These are phyloP conservation scores for Anagrus nilaparvatae DNA, from an alignment of 1,140 invertebrate species.

Conservation along the genomic window DNA sequence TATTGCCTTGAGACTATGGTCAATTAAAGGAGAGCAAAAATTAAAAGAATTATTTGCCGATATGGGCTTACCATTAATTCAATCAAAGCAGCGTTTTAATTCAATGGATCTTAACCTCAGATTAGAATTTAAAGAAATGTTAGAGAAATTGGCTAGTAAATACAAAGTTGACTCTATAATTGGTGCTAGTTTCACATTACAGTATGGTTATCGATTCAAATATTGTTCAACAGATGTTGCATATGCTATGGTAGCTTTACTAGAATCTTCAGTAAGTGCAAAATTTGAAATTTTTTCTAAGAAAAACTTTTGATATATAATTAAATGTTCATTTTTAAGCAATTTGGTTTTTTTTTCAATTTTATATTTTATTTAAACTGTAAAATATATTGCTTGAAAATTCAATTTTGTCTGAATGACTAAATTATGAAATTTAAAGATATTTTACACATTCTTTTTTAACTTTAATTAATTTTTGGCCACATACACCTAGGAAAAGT, in stretches of 20 bases:
- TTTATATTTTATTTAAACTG: neutral
- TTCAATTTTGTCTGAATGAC: no score
- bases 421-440: neutral
- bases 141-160: slow-evolving; percentile 68
- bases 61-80: slow-evolving; percentile 80
- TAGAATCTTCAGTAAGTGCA: slow-evolving; percentile 64
- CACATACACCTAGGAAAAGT: no score
- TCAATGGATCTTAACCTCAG: slow-evolving; percentile 82
- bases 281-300: neutral
- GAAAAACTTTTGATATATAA: slow-evolving; percentile 1
- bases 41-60: slow-evolving; percentile 84
- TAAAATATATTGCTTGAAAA: neutral
- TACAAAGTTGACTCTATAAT: slow-evolving; percentile 68
- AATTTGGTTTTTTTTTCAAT: neutral
- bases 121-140: slow-evolving; percentile 62
- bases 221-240: slow-evolving; percentile 78
- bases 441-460: no score
- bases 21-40: slow-evolving; percentile 69
- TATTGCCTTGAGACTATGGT: slow-evolving; percentile 56
- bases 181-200: slow-evolving; percentile 66
- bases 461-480: no score
- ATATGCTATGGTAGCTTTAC: slow-evolving; percentile 64
- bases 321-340: slow-evolving; percentile 9
- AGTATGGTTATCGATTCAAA: slow-evolving; percentile 71
- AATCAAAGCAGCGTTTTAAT: slow-evolving; percentile 75